These are phyloP conservation scores for Caranx ignobilis DNA, from an alignment of 2,113 vertebrate genomes.

Conservation along the genomic window DNA sequence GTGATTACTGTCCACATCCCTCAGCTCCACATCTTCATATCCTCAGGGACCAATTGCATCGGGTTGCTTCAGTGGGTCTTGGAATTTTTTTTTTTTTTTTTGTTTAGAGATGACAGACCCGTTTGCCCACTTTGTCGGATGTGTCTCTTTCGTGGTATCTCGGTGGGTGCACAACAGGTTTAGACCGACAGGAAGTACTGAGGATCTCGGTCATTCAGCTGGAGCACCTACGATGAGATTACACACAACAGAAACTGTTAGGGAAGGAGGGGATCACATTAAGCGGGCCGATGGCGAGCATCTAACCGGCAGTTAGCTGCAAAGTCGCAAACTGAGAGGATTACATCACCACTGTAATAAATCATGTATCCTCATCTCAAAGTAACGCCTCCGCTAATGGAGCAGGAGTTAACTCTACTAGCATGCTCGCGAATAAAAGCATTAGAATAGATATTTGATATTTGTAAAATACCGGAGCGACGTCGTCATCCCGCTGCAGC, in stretches of 20 bases:
- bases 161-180: not conserved
- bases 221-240: slow-evolving; percentile 18
- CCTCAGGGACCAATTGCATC: not conserved
- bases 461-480: slow-evolving; percentile 9
- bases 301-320: not conserved
- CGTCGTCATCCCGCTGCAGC: not conserved
- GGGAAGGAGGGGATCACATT: not conserved
- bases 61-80: too few relatives aligned
- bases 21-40: not conserved
- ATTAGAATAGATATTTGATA: not conserved
- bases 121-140: not conserved
- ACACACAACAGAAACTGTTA: not conserved
- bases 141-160: not conserved
- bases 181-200: not conserved
- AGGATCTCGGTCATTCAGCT: not conserved
- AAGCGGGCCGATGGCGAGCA: not conserved
- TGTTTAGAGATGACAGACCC: not conserved
- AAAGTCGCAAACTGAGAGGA: not conserved
- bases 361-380: not conserved
- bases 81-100: not conserved
- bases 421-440: not conserved
- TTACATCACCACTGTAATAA: not conserved
- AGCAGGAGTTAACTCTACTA: fast-evolving
- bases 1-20: not conserved
- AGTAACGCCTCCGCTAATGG: fast-evolving